Conservation (phyloP, 2,113 vertebrate species). For the Macrotis lagotis region DNA sequence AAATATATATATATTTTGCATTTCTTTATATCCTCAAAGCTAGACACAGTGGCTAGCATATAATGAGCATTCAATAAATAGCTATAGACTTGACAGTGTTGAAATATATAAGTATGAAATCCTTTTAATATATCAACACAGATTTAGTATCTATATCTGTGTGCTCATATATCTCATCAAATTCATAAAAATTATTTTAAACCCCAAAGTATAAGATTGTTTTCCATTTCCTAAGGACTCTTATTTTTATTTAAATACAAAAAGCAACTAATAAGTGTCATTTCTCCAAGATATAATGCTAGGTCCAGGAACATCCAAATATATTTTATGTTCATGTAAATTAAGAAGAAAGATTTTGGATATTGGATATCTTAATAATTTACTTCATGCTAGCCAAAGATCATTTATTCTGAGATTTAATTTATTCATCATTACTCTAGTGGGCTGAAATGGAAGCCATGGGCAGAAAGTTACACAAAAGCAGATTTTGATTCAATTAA, state of each 20-base stretch:
- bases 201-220: background rate
- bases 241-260: background rate
- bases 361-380: background rate
- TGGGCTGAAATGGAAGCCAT: background rate
- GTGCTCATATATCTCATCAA: background rate
- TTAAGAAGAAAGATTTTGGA: background rate
- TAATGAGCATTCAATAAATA: background rate
- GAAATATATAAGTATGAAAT: background rate
- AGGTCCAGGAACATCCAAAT: background rate
- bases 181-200: background rate
- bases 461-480: background rate
- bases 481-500: background rate
- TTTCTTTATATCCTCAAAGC: background rate
- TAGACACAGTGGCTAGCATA: background rate
- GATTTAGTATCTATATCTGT: background rate
- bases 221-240: background rate
- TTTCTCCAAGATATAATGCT: background rate
- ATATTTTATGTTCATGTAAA: background rate
- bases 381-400: background rate
- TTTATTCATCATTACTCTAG: background rate
- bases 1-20: background rate
- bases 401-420: background rate
- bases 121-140: background rate
- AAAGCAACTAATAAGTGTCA: background rate
- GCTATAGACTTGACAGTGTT: background rate